phyloP scores from a whole-genome alignment of 2,888 invertebrate genomes.

The Exocentrus adspersus region DNA sequence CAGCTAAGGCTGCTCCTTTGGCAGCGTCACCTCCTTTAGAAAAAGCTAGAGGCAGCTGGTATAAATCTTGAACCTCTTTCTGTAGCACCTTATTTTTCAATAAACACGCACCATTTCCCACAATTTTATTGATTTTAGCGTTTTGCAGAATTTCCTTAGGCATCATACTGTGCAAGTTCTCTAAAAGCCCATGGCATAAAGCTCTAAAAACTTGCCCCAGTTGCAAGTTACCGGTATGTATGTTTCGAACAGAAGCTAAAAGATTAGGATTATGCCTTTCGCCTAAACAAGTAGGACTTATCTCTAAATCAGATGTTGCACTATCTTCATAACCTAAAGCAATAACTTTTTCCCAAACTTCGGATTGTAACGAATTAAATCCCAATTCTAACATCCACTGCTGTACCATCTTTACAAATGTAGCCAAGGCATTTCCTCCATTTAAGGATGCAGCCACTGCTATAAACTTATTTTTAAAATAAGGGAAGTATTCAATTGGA shows the following conservation, averaged over 20 bases:
- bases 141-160: slow-evolving; percentile 74
- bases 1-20: slow-evolving; percentile 77
- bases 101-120: slow-evolving; percentile 84
- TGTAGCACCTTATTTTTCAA: slow-evolving; percentile 79
- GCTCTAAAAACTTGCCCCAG: slow-evolving; percentile 79
- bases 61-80: slow-evolving; percentile 75
- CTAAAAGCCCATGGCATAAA: slow-evolving; percentile 79
- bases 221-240: slow-evolving; percentile 77
- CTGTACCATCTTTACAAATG: slow-evolving; percentile 82
- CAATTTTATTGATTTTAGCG: slow-evolving; percentile 76
- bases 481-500: slow-evolving; percentile 79
- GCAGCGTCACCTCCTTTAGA: slow-evolving; percentile 80
- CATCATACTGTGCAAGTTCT: slow-evolving; percentile 85
- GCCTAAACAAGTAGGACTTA: slow-evolving; percentile 78
- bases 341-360: slow-evolving; percentile 83
- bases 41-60: slow-evolving; percentile 75
- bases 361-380: slow-evolving; percentile 78
- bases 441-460: slow-evolving; percentile 89
- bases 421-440: slow-evolving; percentile 82
- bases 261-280: slow-evolving; percentile 79
- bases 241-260: slow-evolving; percentile 74
- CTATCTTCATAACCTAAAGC: slow-evolving; percentile 68
- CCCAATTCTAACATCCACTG: slow-evolving; percentile 84
- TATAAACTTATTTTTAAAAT: slow-evolving; percentile 76
- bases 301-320: slow-evolving; percentile 69